Evolutionary conservation across 1,140 invertebrate genomes (phyloP).

Genomic region (Platyura marginata): DNA sequence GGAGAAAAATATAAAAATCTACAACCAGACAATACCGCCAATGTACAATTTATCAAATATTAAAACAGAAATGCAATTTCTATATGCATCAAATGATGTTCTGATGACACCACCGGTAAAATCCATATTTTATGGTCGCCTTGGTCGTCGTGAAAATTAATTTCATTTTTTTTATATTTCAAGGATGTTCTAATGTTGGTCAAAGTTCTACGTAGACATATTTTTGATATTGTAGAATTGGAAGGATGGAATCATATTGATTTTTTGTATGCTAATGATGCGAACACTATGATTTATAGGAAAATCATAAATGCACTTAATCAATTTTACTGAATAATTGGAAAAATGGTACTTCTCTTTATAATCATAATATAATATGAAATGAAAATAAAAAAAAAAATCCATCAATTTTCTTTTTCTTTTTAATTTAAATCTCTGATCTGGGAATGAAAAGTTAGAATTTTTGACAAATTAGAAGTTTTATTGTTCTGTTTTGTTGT

Average conservation of each 20-base stretch:
- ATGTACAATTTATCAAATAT: neutral
- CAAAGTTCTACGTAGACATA: neutral
- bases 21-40: neutral
- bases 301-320: neutral
- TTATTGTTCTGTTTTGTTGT: neutral
- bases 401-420: neutral
- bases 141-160: neutral
- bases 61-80: neutral
- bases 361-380: neutral
- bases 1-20: neutral
- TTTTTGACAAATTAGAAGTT: neutral
- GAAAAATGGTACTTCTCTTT: no score
- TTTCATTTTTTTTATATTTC: neutral
- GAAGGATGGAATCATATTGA: neutral
- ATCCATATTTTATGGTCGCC: neutral
- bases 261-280: neutral
- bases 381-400: neutral
- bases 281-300: neutral
- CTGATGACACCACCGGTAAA: no score
- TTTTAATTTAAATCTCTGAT: neutral
- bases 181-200: neutral
- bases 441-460: neutral
- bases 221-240: neutral
- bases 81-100: neutral
- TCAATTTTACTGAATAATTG: neutral